These are phyloP conservation scores for Sialia sialis DNA, from an alignment of 2,113 vertebrate genomes.

Conservation along the genomic window DNA sequence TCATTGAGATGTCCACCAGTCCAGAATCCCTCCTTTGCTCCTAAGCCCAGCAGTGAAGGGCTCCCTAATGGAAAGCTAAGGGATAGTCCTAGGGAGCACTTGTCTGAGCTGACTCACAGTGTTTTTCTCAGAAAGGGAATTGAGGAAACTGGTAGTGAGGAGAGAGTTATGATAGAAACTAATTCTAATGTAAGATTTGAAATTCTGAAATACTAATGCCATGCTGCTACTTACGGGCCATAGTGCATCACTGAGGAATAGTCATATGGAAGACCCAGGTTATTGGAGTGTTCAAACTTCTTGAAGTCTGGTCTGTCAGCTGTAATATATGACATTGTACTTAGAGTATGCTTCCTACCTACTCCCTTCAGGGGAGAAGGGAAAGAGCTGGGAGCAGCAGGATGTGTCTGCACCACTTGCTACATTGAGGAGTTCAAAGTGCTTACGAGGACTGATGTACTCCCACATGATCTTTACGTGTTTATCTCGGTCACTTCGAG, in stretches of 20 bases:
- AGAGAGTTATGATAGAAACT: background rate
- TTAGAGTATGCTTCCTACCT: background rate
- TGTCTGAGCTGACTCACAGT: background rate
- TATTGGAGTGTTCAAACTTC: conserved; percentile 52
- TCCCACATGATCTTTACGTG: conserved; percentile 82
- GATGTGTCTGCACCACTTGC: background rate
- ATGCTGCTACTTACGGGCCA: conserved; percentile 55
- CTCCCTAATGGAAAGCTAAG: background rate
- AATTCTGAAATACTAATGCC: background rate
- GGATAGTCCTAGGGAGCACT: background rate
- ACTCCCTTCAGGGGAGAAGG: background rate
- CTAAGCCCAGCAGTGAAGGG: background rate
- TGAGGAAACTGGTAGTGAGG: background rate
- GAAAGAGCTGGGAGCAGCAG: background rate
- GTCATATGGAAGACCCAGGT: conserved; percentile 57
- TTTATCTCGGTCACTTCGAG: conserved; percentile 80
- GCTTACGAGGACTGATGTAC: conserved; percentile 76
- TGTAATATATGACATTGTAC: background rate
- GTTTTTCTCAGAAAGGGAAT: background rate
- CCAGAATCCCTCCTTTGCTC: background rate
- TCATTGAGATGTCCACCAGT: background rate
- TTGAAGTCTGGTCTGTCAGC: conserved; percentile 56
- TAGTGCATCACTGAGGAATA: conserved; percentile 72
- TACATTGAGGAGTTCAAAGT: background rate
- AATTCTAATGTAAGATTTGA: background rate